These are phyloP conservation scores for Drosophila mettleri DNA, from an alignment of 2,888 invertebrate species.

Conservation along the genomic window DNA sequence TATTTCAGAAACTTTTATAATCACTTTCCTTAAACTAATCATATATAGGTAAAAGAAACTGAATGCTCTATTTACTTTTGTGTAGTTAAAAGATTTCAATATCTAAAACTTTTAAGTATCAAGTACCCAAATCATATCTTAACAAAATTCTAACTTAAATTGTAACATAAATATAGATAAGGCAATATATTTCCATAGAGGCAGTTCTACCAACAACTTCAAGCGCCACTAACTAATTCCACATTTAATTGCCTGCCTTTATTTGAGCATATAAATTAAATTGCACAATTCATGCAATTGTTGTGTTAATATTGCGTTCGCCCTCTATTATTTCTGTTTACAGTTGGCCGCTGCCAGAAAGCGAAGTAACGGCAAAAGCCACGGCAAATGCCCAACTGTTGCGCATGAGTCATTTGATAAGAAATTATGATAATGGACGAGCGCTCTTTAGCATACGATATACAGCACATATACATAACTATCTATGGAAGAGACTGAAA, in stretches of 20 bases:
- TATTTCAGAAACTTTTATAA: background rate
- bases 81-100: too few species aligned
- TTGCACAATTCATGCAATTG: slow-evolving; percentile 64
- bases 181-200: background rate
- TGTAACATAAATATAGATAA: background rate
- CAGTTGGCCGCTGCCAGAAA: slow-evolving; percentile 16
- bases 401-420: slow-evolving; percentile 70
- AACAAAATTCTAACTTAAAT: background rate
- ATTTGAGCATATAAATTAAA: slow-evolving; percentile 34
- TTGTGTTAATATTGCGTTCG: slow-evolving; percentile 17
- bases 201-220: background rate
- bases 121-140: background rate
- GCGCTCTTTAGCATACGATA: slow-evolving; percentile 22
- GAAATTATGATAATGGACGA: slow-evolving; percentile 54
- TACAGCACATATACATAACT: slow-evolving; percentile 1
- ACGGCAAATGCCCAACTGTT: slow-evolving; percentile 19
- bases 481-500: slow-evolving; percentile 31
- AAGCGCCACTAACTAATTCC: slow-evolving; percentile 7
- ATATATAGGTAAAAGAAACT: background rate
- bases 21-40: background rate
- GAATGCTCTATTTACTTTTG: too few species aligned
- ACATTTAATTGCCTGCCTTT: background rate
- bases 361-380: slow-evolving; percentile 6
- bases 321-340: slow-evolving; percentile 39
- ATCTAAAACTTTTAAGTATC: background rate